phyloP scores from a whole-genome alignment of 2,113 vertebrate genomes.

The Marmota flaviventris region DNA sequence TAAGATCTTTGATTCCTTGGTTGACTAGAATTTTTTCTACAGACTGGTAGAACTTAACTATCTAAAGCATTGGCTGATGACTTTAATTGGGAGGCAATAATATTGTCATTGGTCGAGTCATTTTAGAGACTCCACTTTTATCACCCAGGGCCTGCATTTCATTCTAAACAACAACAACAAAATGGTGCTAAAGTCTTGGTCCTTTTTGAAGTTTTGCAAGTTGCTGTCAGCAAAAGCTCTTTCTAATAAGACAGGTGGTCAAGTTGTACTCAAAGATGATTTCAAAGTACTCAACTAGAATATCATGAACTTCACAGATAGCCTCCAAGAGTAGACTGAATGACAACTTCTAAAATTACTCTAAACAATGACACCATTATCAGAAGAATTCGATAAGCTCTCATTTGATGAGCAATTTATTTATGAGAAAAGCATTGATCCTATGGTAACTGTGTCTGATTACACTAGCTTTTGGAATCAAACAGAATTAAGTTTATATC shows the following conservation, averaged over 20 bases:
- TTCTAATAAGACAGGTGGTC: not conserved
- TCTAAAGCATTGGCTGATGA: not conserved
- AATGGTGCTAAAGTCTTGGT: not conserved
- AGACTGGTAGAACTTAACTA: not conserved
- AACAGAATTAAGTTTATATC: not conserved
- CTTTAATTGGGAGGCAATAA: not conserved
- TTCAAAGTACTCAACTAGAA: not conserved
- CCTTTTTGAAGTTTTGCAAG: not conserved
- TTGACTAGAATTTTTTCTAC: not conserved
- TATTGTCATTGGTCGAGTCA: not conserved
- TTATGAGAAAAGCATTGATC: not conserved
- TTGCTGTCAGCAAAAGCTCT: not conserved
- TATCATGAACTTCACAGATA: not conserved
- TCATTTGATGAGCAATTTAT: not conserved
- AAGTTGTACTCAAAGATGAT: not conserved
- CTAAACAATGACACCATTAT: not conserved
- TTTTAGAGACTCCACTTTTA: not conserved
- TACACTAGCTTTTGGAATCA: not conserved
- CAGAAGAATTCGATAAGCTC: not conserved
- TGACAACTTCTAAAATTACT: not conserved
- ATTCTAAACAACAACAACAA: not conserved
- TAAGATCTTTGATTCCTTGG: not conserved
- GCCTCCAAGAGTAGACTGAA: not conserved
- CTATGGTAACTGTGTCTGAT: not conserved
- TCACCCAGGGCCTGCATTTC: not conserved